Conservation (phyloP, 35 echinoderm and acorn worm genomes). For the Ophioderma brevispina region DNA sequence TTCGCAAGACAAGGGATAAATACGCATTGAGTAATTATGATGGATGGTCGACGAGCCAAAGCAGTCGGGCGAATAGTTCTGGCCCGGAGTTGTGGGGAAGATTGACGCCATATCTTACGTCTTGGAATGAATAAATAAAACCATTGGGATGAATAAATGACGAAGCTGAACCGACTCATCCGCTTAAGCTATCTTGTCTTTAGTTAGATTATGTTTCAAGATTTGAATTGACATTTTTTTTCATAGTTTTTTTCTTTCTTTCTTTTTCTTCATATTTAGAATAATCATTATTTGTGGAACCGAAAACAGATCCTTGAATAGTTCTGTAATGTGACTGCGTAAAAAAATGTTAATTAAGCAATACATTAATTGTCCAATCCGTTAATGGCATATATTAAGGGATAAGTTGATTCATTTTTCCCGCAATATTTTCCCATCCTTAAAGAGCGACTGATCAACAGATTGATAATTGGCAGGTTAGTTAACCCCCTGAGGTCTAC, state of each 20-base stretch:
- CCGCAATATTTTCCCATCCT: too few relatives aligned
- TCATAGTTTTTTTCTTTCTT: neutral
- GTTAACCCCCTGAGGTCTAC: too few relatives aligned
- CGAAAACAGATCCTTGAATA: too few relatives aligned
- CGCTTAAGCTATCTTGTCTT: neutral
- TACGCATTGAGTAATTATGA: neutral
- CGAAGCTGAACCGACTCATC: neutral
- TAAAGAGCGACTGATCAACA: too few relatives aligned
- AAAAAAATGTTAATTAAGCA: too few relatives aligned
- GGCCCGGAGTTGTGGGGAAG: neutral
- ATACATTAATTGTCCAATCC: too few relatives aligned
- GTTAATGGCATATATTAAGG: too few relatives aligned
- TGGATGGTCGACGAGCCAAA: neutral
- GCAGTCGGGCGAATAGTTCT: neutral
- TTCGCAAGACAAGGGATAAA: neutral
- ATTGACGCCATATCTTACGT: neutral
- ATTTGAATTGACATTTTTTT: neutral
- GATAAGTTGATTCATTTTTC: too few relatives aligned
- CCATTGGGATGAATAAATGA: conserved; percentile 9
- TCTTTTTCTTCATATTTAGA: too few relatives aligned
- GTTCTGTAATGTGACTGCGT: too few relatives aligned
- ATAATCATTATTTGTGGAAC: too few relatives aligned
- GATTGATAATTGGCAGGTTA: too few relatives aligned
- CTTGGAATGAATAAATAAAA: neutral
- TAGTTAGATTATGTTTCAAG: neutral